Evolutionary conservation across 2,888 invertebrate species (phyloP).

Genomic region (Strigamia maritima): DNA sequence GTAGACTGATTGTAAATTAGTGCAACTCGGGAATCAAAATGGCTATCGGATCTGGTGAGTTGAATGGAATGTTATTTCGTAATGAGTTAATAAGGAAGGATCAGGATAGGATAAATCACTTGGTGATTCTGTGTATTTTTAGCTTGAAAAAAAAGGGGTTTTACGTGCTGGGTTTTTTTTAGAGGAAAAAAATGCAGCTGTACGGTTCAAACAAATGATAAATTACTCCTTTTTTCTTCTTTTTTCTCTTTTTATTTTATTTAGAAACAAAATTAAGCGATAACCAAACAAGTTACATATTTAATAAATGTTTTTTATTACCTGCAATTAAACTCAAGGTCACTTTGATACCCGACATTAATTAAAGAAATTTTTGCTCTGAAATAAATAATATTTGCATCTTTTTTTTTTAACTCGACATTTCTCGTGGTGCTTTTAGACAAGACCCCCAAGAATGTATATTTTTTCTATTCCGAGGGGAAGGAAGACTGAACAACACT

Average conservation of each 20-base stretch:
- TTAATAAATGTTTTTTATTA: not conserved
- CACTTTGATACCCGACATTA: not conserved
- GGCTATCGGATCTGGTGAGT: not conserved
- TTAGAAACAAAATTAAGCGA: not conserved
- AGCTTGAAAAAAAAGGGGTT: too few species aligned
- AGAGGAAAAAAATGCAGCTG: not conserved
- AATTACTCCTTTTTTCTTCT: too few species aligned
- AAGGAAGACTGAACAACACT: not conserved
- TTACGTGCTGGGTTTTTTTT: too few species aligned
- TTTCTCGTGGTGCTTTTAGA: not conserved
- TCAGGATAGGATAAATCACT: too few species aligned
- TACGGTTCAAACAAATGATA: too few species aligned
- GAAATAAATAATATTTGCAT: not conserved
- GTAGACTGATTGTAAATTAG: not conserved
- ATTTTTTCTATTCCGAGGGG: not conserved
- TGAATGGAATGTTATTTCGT: not conserved
- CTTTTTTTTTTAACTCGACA: not conserved
- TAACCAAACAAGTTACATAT: not conserved
- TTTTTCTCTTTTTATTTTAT: not conserved
- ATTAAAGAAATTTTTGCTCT: too few species aligned
- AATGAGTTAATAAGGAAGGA: too few species aligned
- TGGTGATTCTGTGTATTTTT: too few species aligned
- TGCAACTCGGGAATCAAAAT: not conserved
- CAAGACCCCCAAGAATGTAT: not conserved
- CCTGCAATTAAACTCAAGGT: not conserved